These are phyloP conservation scores for Bombus sylvicola DNA, from an alignment of 1,140 invertebrate genomes.

Conservation along the genomic window DNA sequence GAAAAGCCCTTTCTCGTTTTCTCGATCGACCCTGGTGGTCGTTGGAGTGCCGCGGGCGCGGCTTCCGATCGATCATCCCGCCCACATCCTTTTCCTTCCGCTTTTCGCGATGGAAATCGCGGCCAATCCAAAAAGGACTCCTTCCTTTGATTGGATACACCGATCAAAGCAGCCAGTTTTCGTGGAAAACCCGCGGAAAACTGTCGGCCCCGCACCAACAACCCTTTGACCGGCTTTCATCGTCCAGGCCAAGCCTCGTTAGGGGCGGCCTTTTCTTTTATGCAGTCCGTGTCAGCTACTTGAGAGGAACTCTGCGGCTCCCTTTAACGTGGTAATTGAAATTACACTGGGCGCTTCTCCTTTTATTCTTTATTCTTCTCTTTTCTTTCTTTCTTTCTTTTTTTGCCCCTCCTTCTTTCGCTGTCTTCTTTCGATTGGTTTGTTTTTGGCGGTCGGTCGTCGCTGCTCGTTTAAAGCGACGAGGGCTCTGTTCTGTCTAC, in stretches of 20 bases:
- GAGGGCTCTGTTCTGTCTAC: background rate
- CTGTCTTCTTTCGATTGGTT: background rate
- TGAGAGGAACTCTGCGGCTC: constrained; percentile 6
- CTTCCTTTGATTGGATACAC: constrained; percentile 8
- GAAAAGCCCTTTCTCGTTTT: background rate
- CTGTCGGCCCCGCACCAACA: constrained; percentile 7
- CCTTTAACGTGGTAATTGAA: constrained; percentile 51
- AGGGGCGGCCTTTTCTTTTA: constrained; percentile 21
- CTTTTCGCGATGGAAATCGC: constrained; percentile 55
- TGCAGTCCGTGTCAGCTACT: constrained; percentile 35
- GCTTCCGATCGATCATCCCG: constrained; percentile 71
- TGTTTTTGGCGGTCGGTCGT: background rate
- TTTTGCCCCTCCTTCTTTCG: too few species aligned
- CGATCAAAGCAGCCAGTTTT: constrained; percentile 31
- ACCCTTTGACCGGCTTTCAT: constrained; percentile 39
- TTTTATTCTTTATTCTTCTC: too few species aligned
- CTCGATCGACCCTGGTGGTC: background rate
- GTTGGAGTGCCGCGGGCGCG: constrained; percentile 17
- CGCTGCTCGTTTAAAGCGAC: background rate
- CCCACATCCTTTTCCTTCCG: constrained; percentile 64
- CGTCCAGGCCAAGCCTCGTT: constrained; percentile 4
- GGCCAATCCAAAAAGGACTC: background rate
- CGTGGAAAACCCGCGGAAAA: constrained; percentile 30
- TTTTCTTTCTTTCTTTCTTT: background rate
- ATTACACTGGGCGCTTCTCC: constrained; percentile 17